Conservation (phyloP, 2,888 invertebrate genomes). For the Ichneumoninae sp. region DNA sequence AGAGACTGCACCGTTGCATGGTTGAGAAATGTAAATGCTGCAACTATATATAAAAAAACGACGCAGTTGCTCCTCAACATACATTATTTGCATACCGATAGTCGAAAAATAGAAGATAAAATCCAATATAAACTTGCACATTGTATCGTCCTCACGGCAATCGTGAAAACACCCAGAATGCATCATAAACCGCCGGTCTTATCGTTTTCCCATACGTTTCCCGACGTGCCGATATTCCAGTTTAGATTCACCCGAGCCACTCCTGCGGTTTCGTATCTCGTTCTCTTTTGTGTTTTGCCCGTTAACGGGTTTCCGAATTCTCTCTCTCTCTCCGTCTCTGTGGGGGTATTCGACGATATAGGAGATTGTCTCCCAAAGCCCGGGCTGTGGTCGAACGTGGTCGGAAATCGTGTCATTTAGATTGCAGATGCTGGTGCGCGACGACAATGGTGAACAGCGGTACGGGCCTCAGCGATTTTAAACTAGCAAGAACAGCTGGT, state of each 20-base stretch:
- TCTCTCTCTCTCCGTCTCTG: not conserved
- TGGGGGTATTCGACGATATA: not conserved
- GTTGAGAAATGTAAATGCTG: not conserved
- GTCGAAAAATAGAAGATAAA: not conserved
- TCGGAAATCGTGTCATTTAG: conserved; percentile 33
- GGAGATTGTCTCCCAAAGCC: conserved; percentile 27
- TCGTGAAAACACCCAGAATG: conserved; percentile 28
- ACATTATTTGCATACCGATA: too few relatives aligned
- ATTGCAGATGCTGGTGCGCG: conserved; percentile 8
- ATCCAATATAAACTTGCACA: conserved; percentile 6
- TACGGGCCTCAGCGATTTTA: conserved; percentile 16
- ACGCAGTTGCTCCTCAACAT: not conserved
- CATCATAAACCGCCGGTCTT: conserved; percentile 26
- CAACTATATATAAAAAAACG: not conserved
- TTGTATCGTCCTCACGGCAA: conserved; percentile 25
- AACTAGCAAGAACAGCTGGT: conserved; percentile 8
- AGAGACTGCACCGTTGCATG: not conserved
- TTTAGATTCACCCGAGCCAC: conserved; percentile 25
- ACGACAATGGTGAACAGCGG: not conserved
- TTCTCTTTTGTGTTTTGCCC: conserved; percentile 17
- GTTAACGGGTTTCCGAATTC: conserved; percentile 16
- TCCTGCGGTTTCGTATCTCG: conserved; percentile 28
- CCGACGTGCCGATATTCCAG: conserved; percentile 22
- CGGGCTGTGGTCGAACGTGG: conserved; percentile 11
- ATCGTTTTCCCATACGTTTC: conserved; percentile 39